Evolutionary conservation across 2,113 vertebrate species (phyloP), one percentile per base, ranked within the genome.

Genomic region (Corydoras sp.): DNA sequence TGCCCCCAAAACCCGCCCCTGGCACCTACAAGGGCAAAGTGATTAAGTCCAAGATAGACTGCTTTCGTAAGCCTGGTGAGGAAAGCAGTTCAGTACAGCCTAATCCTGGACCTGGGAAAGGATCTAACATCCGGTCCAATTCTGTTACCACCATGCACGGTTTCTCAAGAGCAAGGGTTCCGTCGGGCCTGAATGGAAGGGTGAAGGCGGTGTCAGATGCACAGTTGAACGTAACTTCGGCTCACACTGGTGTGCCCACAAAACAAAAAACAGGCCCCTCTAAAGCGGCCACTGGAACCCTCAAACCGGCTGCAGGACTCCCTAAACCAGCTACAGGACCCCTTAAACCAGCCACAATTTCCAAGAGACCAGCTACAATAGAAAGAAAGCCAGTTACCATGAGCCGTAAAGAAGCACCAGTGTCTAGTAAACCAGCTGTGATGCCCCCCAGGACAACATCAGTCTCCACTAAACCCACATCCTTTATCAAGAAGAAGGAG

Each of bases 11-110:
- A 78, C 77, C 83, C 51, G 80, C 86, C 3, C 91, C 85, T 10
- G 95, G 96, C 49, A 85, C 85, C 24, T 98, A 96, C 51, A 92
- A 90, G 81, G 95, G 95, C 54, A 92, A 81, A 68, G 83, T 97
- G 63, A 81, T 98, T 24, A 88, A 90, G 62, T 96, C 96, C 14
- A 98, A 96, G 83, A 83, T 98, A 24, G 92, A 93, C 68, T 93
- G 94, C 8, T 94, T 96, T 78, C 84, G 95, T 85, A 95, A 91
- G 79, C 77, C 86, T 0, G 76, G 74, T 13, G 54, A 62, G 10
- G 86, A 86, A 48, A 66, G 66, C 31, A 43, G 61, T 29, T 67
- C 32, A 30, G 11, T 2, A 14, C 88, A 75, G 71, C 63, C 58
- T 1, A 1, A 82, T 8, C 71, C 77, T 24, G 79, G 29, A 2